A percentile compares a stretch with the other conserved stretches of the same genome.
Evolutionary conservation across 2,888 invertebrate genomes (phyloP).

Genomic region (Acleris sparsana): DNA sequence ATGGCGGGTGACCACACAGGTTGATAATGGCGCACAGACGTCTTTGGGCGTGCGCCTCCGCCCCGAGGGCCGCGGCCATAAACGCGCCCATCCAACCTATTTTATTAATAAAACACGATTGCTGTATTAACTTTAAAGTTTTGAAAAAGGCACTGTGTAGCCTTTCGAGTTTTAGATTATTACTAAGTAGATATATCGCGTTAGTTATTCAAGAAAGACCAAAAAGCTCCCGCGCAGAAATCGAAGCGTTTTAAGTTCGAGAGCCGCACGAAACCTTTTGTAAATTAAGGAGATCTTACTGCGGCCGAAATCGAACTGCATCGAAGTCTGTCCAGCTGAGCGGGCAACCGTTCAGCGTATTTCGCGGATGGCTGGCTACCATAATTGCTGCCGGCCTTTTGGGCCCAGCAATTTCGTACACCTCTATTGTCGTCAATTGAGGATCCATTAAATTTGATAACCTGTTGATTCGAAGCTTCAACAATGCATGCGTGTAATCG

Average conservation of each 20-base stretch:
- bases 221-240: too few species aligned
- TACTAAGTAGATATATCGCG: too few species aligned
- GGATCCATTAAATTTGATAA: slow-evolving; percentile 46
- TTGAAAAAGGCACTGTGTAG: too few species aligned
- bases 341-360: slow-evolving; percentile 56
- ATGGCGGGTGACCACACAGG: slow-evolving; percentile 65
- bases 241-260: not conserved
- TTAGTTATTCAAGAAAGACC: too few species aligned
- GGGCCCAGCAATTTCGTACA: slow-evolving; percentile 56
- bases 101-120: slow-evolving; percentile 35
- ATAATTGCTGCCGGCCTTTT: slow-evolving; percentile 63
- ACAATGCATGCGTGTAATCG: slow-evolving; percentile 45
- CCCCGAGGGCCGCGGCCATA: slow-evolving; percentile 52
- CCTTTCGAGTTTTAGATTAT: too few species aligned
- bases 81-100: slow-evolving; percentile 51
- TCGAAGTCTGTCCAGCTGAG: slow-evolving; percentile 34
- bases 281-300: not conserved
- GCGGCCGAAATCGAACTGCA: not conserved
- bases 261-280: not conserved
- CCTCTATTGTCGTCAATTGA: slow-evolving; percentile 44
- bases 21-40: slow-evolving; percentile 49
- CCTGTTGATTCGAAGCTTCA: slow-evolving; percentile 62
- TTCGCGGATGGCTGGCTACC: slow-evolving; percentile 67
- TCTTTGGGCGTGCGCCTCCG: slow-evolving; percentile 55
- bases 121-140: slow-evolving; percentile 15